Conservation (phyloP, 2,888 invertebrate species). For the Calephelis perditalis region DNA sequence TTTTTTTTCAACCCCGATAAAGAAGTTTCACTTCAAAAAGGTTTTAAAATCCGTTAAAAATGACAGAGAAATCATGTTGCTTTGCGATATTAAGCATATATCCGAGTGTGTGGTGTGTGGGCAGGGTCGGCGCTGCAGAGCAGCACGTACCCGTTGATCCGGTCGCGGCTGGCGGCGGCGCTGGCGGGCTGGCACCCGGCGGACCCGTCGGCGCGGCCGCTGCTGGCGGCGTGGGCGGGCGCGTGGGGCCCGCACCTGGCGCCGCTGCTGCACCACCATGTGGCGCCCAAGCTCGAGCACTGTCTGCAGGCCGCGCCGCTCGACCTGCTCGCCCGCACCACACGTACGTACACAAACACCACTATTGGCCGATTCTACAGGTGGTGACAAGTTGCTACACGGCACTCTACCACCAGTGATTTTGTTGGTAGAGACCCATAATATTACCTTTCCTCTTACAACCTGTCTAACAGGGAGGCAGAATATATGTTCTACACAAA, state of each 20-base stretch:
- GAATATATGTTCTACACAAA: too few relatives aligned
- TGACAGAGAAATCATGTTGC: too few relatives aligned
- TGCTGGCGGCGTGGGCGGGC: constrained; percentile 93
- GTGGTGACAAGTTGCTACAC: too few relatives aligned
- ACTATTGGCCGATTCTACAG: too few relatives aligned
- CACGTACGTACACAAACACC: constrained; percentile 40
- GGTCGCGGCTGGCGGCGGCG: constrained; percentile 93
- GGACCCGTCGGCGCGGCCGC: constrained; percentile 93
- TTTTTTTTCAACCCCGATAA: too few relatives aligned
- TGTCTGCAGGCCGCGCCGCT: constrained; percentile 75
- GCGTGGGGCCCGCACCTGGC: constrained; percentile 73
- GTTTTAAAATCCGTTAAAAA: too few relatives aligned
- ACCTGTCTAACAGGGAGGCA: too few relatives aligned
- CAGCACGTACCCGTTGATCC: constrained; percentile 91
- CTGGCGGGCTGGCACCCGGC: constrained; percentile 97
- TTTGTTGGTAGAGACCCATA: too few relatives aligned
- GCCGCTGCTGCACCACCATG: constrained; percentile 89
- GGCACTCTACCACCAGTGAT: too few relatives aligned
- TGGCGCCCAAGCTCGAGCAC: constrained; percentile 91
- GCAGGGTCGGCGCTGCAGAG: constrained; percentile 69
- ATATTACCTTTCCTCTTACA: too few relatives aligned
- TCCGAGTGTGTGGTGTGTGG: background rate
- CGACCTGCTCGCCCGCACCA: constrained; percentile 55
- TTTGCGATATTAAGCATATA: background rate
- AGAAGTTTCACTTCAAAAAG: too few relatives aligned